These are phyloP conservation scores for Gymnoscopelus microlampas DNA, from an alignment of 2,797 vertebrate genomes.

Conservation along the genomic window DNA sequence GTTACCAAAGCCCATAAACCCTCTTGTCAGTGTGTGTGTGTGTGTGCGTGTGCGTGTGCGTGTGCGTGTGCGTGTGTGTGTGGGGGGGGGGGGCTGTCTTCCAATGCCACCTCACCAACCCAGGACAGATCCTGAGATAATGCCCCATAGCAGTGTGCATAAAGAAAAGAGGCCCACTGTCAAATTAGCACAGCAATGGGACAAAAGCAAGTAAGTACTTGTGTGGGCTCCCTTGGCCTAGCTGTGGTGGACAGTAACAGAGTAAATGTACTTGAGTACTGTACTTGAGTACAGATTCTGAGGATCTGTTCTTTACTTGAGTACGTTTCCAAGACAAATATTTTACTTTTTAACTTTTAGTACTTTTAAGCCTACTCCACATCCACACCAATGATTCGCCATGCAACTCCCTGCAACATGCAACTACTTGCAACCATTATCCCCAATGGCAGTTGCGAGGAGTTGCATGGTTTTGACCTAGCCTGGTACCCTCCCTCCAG, in stretches of 20 bases:
- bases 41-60: not conserved
- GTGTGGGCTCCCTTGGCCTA: not conserved
- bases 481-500: too few relatives aligned
- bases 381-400: too few relatives aligned
- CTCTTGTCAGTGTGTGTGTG: not conserved
- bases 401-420: too few relatives aligned
- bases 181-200: slow-evolving; percentile 31
- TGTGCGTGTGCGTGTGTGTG: not conserved
- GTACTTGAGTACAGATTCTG: too few relatives aligned
- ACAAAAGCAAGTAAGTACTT: slow-evolving; percentile 22
- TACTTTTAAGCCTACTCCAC: too few relatives aligned
- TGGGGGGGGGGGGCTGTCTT: not conserved
- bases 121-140: not conserved
- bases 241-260: not conserved
- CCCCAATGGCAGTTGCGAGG: too few relatives aligned
- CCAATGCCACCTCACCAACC: not conserved
- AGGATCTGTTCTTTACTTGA: too few relatives aligned
- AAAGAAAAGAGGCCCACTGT: slow-evolving; percentile 20
- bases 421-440: too few relatives aligned
- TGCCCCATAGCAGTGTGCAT: not conserved
- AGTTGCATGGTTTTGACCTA: too few relatives aligned
- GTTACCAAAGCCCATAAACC: not conserved
- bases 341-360: too few relatives aligned
- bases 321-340: too few relatives aligned
- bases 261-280: too few relatives aligned